Conservation (phyloP, 2,888 invertebrate species). For the Mesorhabditis belari region DNA sequence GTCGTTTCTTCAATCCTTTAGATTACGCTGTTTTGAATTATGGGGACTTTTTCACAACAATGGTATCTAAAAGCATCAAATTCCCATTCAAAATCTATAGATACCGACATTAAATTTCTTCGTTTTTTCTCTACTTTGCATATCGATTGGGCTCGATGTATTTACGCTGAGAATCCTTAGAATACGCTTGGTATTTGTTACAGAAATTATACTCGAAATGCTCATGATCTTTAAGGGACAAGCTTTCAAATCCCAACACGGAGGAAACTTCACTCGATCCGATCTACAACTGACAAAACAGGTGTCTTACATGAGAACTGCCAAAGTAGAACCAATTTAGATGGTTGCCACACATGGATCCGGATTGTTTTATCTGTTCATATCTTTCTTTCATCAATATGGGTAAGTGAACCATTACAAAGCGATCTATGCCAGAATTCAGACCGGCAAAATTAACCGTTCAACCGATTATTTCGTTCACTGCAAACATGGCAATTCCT, state of each 20-base stretch:
- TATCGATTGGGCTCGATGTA: not conserved
- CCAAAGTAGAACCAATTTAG: not conserved
- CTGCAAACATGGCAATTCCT: not conserved
- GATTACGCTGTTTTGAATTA: not conserved
- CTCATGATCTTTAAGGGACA: no score
- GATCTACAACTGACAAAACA: not conserved
- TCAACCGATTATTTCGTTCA: not conserved
- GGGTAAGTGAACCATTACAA: not conserved
- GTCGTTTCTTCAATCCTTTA: not conserved
- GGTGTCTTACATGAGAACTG: no score
- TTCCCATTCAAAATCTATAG: not conserved
- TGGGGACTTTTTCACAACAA: not conserved
- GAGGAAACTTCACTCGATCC: not conserved
- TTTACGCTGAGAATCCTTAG: not conserved
- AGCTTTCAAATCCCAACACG: not conserved
- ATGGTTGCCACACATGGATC: not conserved
- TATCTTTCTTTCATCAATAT: not conserved
- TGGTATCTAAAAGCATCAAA: not conserved
- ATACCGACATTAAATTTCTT: not conserved
- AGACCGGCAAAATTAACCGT: not conserved
- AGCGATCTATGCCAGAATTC: no score
- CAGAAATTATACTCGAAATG: no score
- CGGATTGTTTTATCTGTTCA: not conserved
- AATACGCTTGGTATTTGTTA: not conserved
- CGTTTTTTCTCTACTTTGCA: not conserved